Percentiles rank a stretch among this genome's conserved stretches.
Evolutionary conservation across 2,797 vertebrate species (phyloP).

Genomic region (Periophthalmus magnuspinnatus): DNA sequence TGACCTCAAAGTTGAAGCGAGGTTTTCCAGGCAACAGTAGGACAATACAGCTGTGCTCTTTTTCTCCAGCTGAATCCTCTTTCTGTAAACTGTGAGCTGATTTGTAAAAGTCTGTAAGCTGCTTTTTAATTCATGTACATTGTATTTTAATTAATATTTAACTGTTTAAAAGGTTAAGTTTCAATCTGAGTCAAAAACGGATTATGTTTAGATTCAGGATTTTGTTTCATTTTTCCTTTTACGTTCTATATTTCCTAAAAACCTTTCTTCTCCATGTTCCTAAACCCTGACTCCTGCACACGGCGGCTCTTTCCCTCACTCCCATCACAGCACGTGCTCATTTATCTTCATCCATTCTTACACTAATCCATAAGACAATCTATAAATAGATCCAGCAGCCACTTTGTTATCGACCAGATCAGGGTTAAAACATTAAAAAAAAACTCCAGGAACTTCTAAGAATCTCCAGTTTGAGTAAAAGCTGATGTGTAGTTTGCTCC

Average conservation of each 20-base stretch:
- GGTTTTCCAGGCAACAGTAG: background rate
- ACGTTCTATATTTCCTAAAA: no score
- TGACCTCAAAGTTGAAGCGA: conserved; percentile 8
- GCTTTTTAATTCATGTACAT: background rate
- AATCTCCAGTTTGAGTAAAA: conserved; percentile 25
- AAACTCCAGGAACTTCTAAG: conserved; percentile 1
- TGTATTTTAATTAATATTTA: no score
- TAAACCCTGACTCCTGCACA: background rate
- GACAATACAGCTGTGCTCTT: background rate
- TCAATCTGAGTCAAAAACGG: no score
- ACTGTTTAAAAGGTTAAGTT: no score
- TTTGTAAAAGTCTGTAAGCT: background rate
- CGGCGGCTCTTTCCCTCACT: background rate
- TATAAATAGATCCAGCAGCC: conserved; percentile 32
- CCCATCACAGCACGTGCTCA: background rate
- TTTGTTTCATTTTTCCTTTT: no score
- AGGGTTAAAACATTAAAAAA: conserved; percentile 4
- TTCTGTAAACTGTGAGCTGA: background rate
- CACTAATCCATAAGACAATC: conserved; percentile 25
- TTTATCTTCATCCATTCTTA: conserved; percentile 9
- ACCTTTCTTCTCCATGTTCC: no score
- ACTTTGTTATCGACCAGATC: conserved; percentile 1
- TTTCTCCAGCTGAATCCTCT: background rate
- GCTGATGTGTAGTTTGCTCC: conserved; percentile 22
- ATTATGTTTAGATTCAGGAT: no score